Evolutionary conservation across 2,113 vertebrate species (phyloP).

Genomic region (Naja naja): DNA sequence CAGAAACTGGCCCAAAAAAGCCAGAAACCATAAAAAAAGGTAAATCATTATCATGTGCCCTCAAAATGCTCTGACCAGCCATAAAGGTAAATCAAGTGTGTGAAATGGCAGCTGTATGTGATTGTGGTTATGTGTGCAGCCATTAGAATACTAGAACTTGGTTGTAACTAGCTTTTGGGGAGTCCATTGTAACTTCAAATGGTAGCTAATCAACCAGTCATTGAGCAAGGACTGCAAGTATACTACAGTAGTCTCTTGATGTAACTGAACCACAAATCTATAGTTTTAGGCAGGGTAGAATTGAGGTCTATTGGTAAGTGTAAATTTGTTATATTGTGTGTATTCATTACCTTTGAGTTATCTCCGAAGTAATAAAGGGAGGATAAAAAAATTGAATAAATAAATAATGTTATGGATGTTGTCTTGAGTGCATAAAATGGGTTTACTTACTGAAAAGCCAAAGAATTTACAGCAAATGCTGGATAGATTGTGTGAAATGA

Average conservation of each 20-base stretch:
- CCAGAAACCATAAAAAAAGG: neutral
- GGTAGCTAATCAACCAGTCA: neutral
- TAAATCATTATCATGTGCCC: neutral
- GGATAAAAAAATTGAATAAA: neutral
- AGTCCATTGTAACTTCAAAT: neutral
- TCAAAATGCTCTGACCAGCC: neutral
- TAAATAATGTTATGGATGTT: neutral
- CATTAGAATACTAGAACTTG: neutral
- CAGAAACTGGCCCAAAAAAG: neutral
- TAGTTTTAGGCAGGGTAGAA: neutral
- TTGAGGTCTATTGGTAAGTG: neutral
- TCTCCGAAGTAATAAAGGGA: neutral
- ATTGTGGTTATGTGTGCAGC: neutral
- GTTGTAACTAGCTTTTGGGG: neutral
- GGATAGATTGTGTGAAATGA: neutral
- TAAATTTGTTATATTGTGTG: neutral
- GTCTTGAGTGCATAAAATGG: neutral
- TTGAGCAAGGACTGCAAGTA: neutral
- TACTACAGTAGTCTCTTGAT: neutral
- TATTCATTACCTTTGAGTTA: neutral
- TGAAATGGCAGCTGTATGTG: neutral
- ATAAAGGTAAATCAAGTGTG: neutral
- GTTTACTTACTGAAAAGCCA: neutral
- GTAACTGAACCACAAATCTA: neutral
- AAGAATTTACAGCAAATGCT: neutral